A percentile compares a stretch with the other conserved stretches of the same genome.
phyloP scores from a whole-genome alignment of 92 coral and sea anemone species.

The Epizoanthus rinbou region DNA sequence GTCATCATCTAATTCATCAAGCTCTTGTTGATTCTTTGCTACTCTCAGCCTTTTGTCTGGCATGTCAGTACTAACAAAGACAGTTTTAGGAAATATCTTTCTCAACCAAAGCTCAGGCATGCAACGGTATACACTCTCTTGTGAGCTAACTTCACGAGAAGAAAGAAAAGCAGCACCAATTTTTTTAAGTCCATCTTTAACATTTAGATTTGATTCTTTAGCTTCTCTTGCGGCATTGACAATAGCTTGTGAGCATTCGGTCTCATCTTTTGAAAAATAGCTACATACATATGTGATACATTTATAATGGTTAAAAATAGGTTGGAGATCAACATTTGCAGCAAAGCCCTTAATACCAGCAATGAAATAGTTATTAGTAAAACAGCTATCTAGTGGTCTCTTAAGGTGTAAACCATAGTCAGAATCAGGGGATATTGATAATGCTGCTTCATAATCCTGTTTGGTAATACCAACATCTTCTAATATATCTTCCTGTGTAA shows the following conservation, averaged over 20 bases:
- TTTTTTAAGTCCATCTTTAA: constrained; percentile 37
- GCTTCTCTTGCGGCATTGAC: constrained; percentile 69
- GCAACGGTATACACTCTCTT: constrained; percentile 43
- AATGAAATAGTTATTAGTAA: constrained; percentile 42
- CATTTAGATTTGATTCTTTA: constrained; percentile 34
- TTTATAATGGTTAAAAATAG: constrained; percentile 55
- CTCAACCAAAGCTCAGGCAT: constrained; percentile 49
- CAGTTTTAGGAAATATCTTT: constrained; percentile 30
- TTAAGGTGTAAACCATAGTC: constrained; percentile 39
- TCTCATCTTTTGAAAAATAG: constrained; percentile 55
- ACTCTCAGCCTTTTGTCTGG: constrained; percentile 4
- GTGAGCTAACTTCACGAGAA: constrained; percentile 41
- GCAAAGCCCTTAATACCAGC: constrained; percentile 57
- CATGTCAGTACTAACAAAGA: constrained; percentile 29
- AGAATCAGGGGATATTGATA: constrained; percentile 30
- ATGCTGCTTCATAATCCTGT: constrained; percentile 1
- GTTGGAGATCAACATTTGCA: constrained; percentile 57
- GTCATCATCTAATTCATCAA: constrained; percentile 35
- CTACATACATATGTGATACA: constrained; percentile 52
- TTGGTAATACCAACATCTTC: constrained; percentile 4
- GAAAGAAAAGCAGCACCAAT: constrained; percentile 50
- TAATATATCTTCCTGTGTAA: constrained; percentile 1
- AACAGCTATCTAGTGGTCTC: constrained; percentile 57
- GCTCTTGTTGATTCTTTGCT: constrained; percentile 24
- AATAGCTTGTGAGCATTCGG: constrained; percentile 55